These are phyloP conservation scores for Drosophila gaucha DNA, from an alignment of 2,888 invertebrate species.

Conservation along the genomic window DNA sequence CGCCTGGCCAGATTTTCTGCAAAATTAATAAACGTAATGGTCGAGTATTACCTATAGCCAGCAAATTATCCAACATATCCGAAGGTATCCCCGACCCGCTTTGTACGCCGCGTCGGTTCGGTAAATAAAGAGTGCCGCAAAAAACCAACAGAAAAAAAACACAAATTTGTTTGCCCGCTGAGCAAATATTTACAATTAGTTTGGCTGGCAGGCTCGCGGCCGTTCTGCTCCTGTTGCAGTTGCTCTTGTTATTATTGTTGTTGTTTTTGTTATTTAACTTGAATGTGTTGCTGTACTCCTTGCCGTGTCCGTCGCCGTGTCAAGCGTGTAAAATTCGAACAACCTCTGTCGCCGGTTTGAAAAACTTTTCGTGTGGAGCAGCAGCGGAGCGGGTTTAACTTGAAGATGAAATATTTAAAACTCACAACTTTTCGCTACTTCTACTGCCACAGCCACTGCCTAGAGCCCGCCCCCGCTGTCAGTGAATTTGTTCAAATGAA, in stretches of 20 bases:
- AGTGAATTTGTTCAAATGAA: constrained; percentile 46
- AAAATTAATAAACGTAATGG: constrained; percentile 57
- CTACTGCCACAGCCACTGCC: constrained; percentile 11
- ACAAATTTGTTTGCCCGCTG: constrained; percentile 50
- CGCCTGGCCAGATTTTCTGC: constrained; percentile 41
- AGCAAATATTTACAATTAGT: constrained; percentile 67
- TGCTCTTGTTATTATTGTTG: constrained; percentile 13
- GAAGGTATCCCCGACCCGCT: neutral
- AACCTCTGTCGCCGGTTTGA: constrained; percentile 19
- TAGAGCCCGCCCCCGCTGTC: neutral
- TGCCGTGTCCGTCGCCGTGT: constrained; percentile 17
- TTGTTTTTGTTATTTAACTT: constrained; percentile 8
- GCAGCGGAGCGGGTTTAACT: constrained; percentile 5
- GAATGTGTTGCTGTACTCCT: constrained; percentile 19
- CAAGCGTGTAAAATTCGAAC: constrained; percentile 18
- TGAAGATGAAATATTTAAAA: constrained; percentile 32
- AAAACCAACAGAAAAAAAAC: constrained; percentile 9
- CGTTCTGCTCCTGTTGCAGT: constrained; percentile 32
- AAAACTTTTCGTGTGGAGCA: constrained; percentile 20
- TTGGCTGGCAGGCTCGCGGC: constrained; percentile 45
- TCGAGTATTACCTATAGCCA: constrained; percentile 43
- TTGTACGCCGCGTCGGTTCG: neutral
- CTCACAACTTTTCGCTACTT: constrained; percentile 1
- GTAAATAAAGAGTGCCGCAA: constrained; percentile 13
- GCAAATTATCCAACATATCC: constrained; percentile 38